Conservation (phyloP, 2,113 vertebrate species). For the Centrocercus urophasianus region DNA sequence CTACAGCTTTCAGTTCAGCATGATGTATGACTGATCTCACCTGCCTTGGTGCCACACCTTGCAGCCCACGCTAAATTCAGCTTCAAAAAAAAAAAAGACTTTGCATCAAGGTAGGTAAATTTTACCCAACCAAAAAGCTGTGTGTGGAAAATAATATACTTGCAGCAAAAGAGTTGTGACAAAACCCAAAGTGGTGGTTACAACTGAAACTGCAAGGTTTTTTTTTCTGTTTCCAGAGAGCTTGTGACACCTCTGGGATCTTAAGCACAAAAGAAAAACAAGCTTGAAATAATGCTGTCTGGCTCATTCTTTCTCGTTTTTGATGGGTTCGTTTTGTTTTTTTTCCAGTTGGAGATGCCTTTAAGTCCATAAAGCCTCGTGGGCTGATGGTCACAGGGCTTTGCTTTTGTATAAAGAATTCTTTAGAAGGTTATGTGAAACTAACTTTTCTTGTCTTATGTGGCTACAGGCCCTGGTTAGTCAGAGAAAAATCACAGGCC, state of each 20-base stretch:
- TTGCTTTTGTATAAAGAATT: not conserved
- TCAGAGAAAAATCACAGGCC: not conserved
- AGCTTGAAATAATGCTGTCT: not conserved
- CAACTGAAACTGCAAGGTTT: not conserved
- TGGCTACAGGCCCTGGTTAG: not conserved
- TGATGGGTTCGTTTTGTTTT: not conserved
- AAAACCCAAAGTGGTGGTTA: not conserved
- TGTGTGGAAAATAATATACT: not conserved
- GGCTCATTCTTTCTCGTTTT: not conserved
- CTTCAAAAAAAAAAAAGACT: not conserved
- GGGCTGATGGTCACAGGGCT: not conserved
- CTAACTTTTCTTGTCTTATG: not conserved
- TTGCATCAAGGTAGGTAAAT: not conserved
- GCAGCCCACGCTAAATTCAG: not conserved
- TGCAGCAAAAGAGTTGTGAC: not conserved
- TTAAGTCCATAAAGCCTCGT: not conserved
- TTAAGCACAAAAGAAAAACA: not conserved
- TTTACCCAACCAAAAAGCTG: not conserved
- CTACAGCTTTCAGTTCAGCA: not conserved
- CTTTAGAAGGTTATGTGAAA: not conserved
- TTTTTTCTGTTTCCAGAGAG: not conserved
- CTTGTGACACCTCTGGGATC: not conserved
- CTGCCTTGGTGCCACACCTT: not conserved
- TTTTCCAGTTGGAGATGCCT: not conserved
- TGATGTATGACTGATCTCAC: not conserved